A percentile compares a stretch with the other conserved stretches of the same genome.
Conservation (phyloP, 64 coral and sea anemone genomes). For the Anthopleura sola region DNA sequence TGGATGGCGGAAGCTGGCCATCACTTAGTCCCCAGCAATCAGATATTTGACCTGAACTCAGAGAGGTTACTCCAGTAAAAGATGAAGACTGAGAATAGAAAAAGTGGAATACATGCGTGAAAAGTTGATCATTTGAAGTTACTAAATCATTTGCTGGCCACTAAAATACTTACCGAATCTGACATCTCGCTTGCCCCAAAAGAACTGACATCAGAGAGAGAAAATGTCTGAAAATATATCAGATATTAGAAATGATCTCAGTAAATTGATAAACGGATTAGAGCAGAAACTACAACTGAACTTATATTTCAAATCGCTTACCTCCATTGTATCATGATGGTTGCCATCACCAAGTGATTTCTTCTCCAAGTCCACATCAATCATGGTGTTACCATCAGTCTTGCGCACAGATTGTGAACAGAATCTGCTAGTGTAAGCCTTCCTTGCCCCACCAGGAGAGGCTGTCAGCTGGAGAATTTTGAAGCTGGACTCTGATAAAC, state of each 20-base stretch:
- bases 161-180: not conserved
- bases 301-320: too few relatives aligned
- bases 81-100: not conserved
- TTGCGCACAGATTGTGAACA: too few relatives aligned
- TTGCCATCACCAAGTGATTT: too few relatives aligned
- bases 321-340: too few relatives aligned
- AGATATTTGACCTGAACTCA: not conserved
- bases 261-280: too few relatives aligned
- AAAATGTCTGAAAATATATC: not conserved
- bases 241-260: not conserved
- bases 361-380: too few relatives aligned
- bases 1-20: not conserved
- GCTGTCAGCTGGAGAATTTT: too few relatives aligned
- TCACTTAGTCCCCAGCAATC: slow-evolving; percentile 5
- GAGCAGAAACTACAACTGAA: too few relatives aligned
- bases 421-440: too few relatives aligned
- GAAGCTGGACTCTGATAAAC: too few relatives aligned
- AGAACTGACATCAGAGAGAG: not conserved
- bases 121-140: not conserved
- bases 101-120: not conserved
- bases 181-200: not conserved
- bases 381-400: too few relatives aligned
- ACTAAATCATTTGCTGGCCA: not conserved
- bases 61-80: not conserved
- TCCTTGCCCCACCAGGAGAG: too few relatives aligned